Conservation (phyloP, 2,797 vertebrate species). For the Thunnus albacares region DNA sequence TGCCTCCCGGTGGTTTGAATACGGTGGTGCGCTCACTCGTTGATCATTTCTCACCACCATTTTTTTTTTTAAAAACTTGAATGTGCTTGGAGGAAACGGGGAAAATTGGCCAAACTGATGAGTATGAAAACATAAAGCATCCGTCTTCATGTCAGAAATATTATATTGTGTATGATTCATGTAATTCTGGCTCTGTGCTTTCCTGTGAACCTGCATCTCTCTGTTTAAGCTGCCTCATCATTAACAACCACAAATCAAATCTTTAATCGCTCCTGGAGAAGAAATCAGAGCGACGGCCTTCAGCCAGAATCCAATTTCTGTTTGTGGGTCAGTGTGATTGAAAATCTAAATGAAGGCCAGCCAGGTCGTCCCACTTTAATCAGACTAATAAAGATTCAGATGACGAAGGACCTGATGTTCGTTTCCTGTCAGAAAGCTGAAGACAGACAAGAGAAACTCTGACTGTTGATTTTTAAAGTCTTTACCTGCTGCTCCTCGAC, state of each 20-base stretch:
- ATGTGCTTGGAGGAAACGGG: background rate
- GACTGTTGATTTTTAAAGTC: slow-evolving; percentile 26
- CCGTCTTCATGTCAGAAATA: background rate
- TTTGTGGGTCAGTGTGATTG: background rate
- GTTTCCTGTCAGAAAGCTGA: background rate
- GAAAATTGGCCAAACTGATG: background rate
- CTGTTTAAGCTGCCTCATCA: background rate
- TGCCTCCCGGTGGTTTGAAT: slow-evolving; percentile 64
- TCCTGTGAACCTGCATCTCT: background rate
- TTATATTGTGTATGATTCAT: background rate
- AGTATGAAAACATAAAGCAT: background rate
- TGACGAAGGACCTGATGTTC: slow-evolving; percentile 19
- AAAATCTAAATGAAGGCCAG: background rate
- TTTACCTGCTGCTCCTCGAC: slow-evolving; percentile 61
- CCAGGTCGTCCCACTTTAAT: background rate
- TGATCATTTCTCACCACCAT: background rate
- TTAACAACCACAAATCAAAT: background rate
- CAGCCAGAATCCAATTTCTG: slow-evolving; percentile 8
- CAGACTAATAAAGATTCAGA: background rate
- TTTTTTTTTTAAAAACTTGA: background rate
- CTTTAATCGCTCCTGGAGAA: background rate
- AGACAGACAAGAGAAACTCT: background rate
- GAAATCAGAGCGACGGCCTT: background rate
- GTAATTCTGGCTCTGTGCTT: background rate
- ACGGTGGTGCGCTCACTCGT: slow-evolving; percentile 27